These are phyloP conservation scores for Caenorhabditis elegans DNA, from an alignment of 1,140 invertebrate genomes.

Conservation along the genomic window WBcel235 BX284606.5:5097001-5097500, in stretches of 20 bases:
- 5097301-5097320: neutral
- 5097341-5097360: neutral
- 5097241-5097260: neutral
- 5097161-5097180: neutral
- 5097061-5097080: neutral
- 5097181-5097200: conserved; percentile 13
- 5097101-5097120: neutral
- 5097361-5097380: neutral
- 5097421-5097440: too few species aligned
- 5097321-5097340: conserved; percentile 1
- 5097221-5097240: neutral
- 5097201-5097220: conserved; percentile 11
- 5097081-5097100: neutral
- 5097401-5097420: too few species aligned
- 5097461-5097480: neutral
- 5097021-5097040: conserved; percentile 13
- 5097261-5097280: neutral
- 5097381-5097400: neutral
- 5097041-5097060: conserved; percentile 24
- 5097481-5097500: neutral
- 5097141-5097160: neutral
- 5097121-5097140: neutral
- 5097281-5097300: neutral
- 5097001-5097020: neutral
- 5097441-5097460: too few species aligned